Evolutionary conservation across 2,113 vertebrate species (phyloP).

Genomic region (Ptilonorhynchus violaceus): DNA sequence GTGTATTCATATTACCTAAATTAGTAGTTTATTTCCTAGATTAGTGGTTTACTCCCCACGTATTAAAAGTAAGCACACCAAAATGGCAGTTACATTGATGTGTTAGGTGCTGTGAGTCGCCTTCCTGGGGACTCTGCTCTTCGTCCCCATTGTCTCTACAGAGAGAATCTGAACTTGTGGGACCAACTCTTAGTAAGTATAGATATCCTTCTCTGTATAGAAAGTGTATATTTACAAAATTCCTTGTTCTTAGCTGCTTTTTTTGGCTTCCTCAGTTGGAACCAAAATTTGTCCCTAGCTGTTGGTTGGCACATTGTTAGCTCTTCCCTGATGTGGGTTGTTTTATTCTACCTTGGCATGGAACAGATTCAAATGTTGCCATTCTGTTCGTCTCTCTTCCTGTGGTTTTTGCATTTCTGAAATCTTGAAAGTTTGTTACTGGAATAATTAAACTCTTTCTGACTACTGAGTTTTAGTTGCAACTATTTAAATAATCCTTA

Average conservation of each 20-base stretch:
- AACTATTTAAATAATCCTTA: not conserved
- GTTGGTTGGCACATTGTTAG: not conserved
- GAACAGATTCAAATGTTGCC: not conserved
- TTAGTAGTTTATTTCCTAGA: not conserved
- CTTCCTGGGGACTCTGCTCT: not conserved
- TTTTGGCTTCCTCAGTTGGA: not conserved
- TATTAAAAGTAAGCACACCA: not conserved
- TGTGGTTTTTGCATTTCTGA: not conserved
- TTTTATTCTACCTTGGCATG: not conserved
- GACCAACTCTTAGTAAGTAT: not conserved
- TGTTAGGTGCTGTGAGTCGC: accelerated
- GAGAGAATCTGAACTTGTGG: not conserved
- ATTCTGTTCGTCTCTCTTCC: not conserved
- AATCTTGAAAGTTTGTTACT: not conserved
- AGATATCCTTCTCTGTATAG: not conserved
- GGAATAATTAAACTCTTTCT: not conserved
- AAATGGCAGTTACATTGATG: not conserved
- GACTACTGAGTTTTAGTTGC: not conserved
- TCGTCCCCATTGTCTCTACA: not conserved
- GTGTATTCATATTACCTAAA: not conserved
- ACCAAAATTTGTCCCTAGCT: not conserved
- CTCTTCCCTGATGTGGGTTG: not conserved
- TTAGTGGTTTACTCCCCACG: not conserved
- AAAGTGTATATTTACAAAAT: not conserved
- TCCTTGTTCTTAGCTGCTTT: not conserved